Evolutionary conservation across 2,113 vertebrate species (phyloP).

Genomic region (Onychorhynchus coronatus): DNA sequence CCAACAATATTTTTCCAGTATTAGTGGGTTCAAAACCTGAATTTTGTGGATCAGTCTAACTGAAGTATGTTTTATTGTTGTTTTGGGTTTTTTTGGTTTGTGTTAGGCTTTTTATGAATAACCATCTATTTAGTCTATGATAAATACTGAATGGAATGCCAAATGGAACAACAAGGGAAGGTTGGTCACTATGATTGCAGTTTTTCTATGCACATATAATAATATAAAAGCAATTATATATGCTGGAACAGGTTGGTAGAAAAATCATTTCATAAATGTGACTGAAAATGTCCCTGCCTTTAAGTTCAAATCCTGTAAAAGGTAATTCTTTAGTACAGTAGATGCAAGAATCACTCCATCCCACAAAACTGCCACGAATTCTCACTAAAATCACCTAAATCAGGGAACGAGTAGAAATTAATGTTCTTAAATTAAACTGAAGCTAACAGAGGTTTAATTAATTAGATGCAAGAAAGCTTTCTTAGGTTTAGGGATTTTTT

Average conservation of each 20-base stretch:
- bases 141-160: neutral
- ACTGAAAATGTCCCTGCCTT: neutral
- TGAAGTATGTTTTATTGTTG: neutral
- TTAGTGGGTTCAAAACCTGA: neutral
- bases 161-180: neutral
- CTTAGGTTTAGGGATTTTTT: neutral
- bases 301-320: neutral
- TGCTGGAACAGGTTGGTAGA: neutral
- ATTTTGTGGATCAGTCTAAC: neutral
- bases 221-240: neutral
- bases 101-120: neutral
- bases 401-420: neutral
- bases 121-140: neutral
- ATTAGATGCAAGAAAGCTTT: neutral
- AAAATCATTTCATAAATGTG: neutral
- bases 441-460: neutral
- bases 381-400: conserved; percentile 17
- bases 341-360: neutral
- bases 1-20: neutral
- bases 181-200: neutral
- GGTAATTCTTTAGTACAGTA: neutral
- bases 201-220: neutral
- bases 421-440: neutral
- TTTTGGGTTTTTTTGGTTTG: neutral
- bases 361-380: neutral